Percentiles rank a stretch among this genome's conserved stretches.
phyloP scores from a whole-genome alignment of 1,140 invertebrate genomes.

The Schlechtendalia chinensis region DNA sequence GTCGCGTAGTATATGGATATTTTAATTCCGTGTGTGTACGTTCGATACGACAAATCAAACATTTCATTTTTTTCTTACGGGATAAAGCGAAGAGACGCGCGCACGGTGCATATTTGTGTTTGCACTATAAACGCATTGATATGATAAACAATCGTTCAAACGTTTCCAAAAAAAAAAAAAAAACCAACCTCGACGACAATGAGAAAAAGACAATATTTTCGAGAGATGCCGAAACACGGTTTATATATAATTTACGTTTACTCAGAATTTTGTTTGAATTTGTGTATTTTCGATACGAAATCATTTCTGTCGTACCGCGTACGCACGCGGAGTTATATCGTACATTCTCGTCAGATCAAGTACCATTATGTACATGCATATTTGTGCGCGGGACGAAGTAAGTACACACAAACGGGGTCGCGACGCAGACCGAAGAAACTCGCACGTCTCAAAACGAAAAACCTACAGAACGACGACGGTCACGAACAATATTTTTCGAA shows the following conservation, averaged over 20 bases:
- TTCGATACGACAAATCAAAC: neutral
- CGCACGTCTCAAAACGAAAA: constrained; percentile 1
- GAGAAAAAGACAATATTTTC: neutral
- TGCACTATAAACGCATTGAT: neutral
- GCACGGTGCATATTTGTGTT: neutral
- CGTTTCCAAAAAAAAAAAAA: too few relatives aligned
- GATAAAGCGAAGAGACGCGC: too few relatives aligned
- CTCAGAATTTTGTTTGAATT: too few relatives aligned
- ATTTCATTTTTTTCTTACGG: constrained; percentile 7
- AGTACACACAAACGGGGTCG: too few relatives aligned
- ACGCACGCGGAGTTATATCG: constrained; percentile 2
- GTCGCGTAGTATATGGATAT: too few relatives aligned
- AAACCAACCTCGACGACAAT: neutral
- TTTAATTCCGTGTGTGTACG: too few relatives aligned
- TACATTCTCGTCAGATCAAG: neutral
- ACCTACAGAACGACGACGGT: neutral
- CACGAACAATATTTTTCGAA: constrained; percentile 22
- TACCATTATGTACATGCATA: neutral
- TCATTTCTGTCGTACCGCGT: neutral
- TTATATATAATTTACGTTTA: too few relatives aligned
- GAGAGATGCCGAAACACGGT: neutral
- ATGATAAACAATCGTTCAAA: constrained; percentile 2
- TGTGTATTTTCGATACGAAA: too few relatives aligned
- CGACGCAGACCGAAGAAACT: neutral
- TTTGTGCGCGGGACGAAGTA: too few relatives aligned